A percentile compares a stretch with the other conserved stretches of the same genome.
phyloP scores from a whole-genome alignment of 1,140 invertebrate genomes.

The Drosophila triauraria region DNA sequence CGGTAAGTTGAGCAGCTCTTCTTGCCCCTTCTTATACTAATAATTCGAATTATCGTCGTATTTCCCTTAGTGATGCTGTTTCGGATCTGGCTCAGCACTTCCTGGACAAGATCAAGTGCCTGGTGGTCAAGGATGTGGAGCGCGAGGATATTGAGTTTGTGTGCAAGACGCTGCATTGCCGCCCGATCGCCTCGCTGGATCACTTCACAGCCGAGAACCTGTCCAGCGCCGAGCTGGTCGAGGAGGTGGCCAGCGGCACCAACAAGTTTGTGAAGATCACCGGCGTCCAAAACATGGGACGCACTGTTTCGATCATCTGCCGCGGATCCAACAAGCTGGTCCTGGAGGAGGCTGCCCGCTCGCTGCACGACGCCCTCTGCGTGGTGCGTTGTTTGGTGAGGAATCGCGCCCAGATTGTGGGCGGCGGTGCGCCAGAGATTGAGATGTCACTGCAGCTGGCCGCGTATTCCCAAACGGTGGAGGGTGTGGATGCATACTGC shows the following conservation, averaged over 20 bases:
- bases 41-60: not conserved
- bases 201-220: conserved; percentile 98
- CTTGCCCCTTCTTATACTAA: conserved; percentile 1
- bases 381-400: conserved; percentile 99
- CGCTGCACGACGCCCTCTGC: conserved; percentile 99
- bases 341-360: conserved; percentile 97
- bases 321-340: conserved; percentile 99
- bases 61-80: conserved; percentile 91
- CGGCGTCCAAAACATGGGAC: conserved; percentile 94
- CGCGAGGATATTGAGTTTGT: conserved; percentile 99
- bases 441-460: conserved; percentile 95
- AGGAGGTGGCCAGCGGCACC: conserved; percentile 95
- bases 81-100: conserved; percentile 99
- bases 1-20: conserved; percentile 84
- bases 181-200: conserved; percentile 99
- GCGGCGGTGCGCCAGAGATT: conserved; percentile 99
- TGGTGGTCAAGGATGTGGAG: conserved; percentile 99
- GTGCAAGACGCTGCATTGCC: conserved; percentile 97
- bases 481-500: conserved; percentile 98
- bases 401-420: conserved; percentile 95
- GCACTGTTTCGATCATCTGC: conserved; percentile 96
- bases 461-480: conserved; percentile 92
- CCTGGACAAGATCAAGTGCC: conserved; percentile 99
- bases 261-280: conserved; percentile 98
- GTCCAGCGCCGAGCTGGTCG: conserved; percentile 96